Evolutionary conservation across 2,888 invertebrate genomes (phyloP), one percentile per base, ranked within the genome.

Genomic region (Macrophya annulata): DNA sequence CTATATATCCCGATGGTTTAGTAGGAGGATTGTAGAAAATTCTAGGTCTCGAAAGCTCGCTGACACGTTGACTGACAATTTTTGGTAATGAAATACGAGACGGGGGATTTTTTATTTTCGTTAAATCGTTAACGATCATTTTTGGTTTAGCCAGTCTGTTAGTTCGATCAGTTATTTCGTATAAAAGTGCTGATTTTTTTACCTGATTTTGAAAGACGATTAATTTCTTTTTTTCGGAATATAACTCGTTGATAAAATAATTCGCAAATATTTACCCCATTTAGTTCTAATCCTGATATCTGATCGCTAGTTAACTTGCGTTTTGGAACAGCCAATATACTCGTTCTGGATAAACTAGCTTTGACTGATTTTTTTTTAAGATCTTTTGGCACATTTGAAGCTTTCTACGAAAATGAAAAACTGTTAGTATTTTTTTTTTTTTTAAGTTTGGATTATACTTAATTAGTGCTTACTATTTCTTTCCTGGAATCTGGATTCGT

Each of bases 141-240:
- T 87, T 89, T 15, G 90, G 89, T 51, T 87, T 87, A 2, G 90
- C 89, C 12, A 90, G 85, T 84, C 86, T 85, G 45, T 88, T 88
- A 0, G 87, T 89, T 9, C 89, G 87, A 48, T 89, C 89, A 4
- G 89, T 89, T 87, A 89, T 90, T 76, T 89, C 89, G 40, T 89
- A 90, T 8, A 89, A 76, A 6, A 88, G 86, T 6, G 88, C 88
- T 2, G 89, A 86, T 15, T 86, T 86, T 72, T 88, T 90, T 37
- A 90, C 89, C 90, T 90, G 40, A 68, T 77, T 68, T 4, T 37
- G 31, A 48, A 72, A 6, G 37, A 31, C 31, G 17, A 37, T 37
- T 31, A 0, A 31, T 68, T 21, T 25, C 0, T 62, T 62, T 43
- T 43, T 43, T 43, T 43, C 4, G 6, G n/a, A 6, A 48, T 31